A percentile compares a stretch with the other conserved stretches of the same genome.
Conservation (phyloP, 2,888 invertebrate genomes). For the Erynnis tages region DNA sequence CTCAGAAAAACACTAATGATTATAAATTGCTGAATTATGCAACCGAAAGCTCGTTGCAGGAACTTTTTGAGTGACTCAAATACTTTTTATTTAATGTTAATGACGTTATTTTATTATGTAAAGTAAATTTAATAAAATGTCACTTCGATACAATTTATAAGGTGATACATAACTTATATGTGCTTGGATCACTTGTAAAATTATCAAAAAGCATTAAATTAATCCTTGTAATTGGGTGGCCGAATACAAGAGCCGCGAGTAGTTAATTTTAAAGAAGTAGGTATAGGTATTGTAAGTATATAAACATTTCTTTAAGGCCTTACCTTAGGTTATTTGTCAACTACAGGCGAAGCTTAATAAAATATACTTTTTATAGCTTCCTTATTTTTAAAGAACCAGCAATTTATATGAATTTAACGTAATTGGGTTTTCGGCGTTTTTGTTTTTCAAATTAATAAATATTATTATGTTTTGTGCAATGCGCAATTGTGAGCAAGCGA, state of each 20-base stretch:
- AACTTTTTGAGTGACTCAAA: constrained; percentile 45
- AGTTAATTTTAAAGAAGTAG: constrained; percentile 7
- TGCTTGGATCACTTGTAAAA: no score
- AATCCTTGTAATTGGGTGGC: no score
- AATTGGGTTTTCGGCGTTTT: constrained; percentile 48
- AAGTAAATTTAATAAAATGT: no score
- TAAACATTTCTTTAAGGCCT: constrained; percentile 31
- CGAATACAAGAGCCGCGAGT: background rate
- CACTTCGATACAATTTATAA: no score
- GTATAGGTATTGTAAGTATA: constrained; percentile 22
- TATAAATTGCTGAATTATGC: constrained; percentile 75
- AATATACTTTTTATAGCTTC: constrained; percentile 61
- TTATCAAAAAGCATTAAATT: no score
- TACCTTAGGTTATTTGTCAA: constrained; percentile 49
- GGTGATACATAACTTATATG: no score
- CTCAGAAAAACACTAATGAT: constrained; percentile 68
- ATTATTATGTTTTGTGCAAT: no score
- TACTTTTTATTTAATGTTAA: constrained; percentile 1
- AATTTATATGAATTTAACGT: constrained; percentile 63
- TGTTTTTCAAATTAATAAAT: constrained; percentile 34
- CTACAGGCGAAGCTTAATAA: constrained; percentile 43
- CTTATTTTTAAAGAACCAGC: constrained; percentile 52
- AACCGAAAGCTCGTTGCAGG: constrained; percentile 53
- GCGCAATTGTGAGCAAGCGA: no score
- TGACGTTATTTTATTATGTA: no score